A percentile compares a stretch with the other conserved stretches of the same genome.
Conservation (phyloP, 2,797 vertebrate species). For the Parotocinclus haroldoi region DNA sequence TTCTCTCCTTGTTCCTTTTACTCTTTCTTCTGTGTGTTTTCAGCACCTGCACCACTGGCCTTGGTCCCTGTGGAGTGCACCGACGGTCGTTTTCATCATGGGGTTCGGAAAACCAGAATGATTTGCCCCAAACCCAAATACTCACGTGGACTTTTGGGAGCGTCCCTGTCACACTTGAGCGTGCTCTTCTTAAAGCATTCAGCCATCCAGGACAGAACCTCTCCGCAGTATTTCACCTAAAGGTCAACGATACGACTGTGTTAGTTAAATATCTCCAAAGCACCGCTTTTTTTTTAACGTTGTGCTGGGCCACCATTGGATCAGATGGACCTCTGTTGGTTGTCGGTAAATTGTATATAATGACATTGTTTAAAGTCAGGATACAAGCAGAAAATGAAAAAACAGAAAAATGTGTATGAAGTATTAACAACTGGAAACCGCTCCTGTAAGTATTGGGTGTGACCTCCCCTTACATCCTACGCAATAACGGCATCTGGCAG, state of each 20-base stretch:
- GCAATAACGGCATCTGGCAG: too few relatives aligned
- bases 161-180: constrained; percentile 69
- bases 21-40: constrained; percentile 49
- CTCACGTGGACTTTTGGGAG: constrained; percentile 68
- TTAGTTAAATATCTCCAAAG: too few relatives aligned
- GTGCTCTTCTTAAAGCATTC: constrained; percentile 77
- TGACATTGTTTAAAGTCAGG: too few relatives aligned
- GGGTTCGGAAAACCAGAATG: neutral
- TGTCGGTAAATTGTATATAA: too few relatives aligned
- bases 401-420: too few relatives aligned
- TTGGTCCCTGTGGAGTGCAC: constrained; percentile 49
- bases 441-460: too few relatives aligned
- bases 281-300: too few relatives aligned
- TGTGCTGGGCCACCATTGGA: too few relatives aligned
- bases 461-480: too few relatives aligned
- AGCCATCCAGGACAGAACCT: constrained; percentile 78
- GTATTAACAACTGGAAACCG: too few relatives aligned
- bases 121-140: neutral
- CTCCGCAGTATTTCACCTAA: constrained; percentile 73
- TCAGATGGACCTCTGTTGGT: too few relatives aligned
- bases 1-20: constrained; percentile 51
- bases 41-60: constrained; percentile 21
- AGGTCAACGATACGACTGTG: neutral
- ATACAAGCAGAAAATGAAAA: too few relatives aligned
- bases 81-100: neutral